These are phyloP conservation scores for Callitettix versicolor DNA, from an alignment of 1,140 invertebrate genomes.

Conservation along the genomic window DNA sequence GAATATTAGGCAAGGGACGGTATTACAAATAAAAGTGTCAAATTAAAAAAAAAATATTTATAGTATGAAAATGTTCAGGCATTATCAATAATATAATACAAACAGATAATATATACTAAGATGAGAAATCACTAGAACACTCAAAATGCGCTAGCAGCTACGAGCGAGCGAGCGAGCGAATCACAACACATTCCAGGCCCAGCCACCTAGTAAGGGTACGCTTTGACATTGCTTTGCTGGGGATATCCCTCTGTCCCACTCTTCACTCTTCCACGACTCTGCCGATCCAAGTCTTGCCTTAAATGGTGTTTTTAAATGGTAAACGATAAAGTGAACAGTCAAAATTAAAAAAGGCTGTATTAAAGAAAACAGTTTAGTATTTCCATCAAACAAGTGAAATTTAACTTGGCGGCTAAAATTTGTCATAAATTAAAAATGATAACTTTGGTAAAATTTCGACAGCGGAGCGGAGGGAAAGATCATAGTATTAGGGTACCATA, in stretches of 20 bases:
- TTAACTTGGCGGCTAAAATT: too few relatives aligned
- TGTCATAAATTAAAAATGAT: too few relatives aligned
- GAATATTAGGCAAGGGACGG: conserved; percentile 9
- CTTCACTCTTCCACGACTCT: too few relatives aligned
- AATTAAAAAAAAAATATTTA: conserved; percentile 7
- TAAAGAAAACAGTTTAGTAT: too few relatives aligned
- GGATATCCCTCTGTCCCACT: neutral
- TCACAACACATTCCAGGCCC: conserved; percentile 14
- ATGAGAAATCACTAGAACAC: conserved; percentile 6
- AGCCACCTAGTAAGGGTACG: conserved; percentile 8
- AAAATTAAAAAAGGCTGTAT: too few relatives aligned
- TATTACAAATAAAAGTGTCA: conserved; percentile 16
- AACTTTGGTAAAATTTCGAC: too few relatives aligned
- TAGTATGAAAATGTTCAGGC: conserved; percentile 7
- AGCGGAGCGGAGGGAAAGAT: too few relatives aligned
- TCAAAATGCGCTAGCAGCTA: conserved; percentile 13
- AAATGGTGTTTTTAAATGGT: too few relatives aligned
- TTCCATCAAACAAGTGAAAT: too few relatives aligned
- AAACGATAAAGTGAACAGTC: too few relatives aligned
- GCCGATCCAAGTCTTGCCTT: too few relatives aligned
- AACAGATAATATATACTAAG: conserved; percentile 16
- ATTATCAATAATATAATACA: conserved; percentile 11
- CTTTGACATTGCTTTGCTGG: conserved; percentile 30
- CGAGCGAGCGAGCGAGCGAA: conserved; percentile 6
- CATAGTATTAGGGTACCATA: too few relatives aligned